Evolutionary conservation across 1,140 invertebrate genomes (phyloP), one percentile per base, ranked within the genome.

Genomic region (Euglossa dilemma): DNA sequence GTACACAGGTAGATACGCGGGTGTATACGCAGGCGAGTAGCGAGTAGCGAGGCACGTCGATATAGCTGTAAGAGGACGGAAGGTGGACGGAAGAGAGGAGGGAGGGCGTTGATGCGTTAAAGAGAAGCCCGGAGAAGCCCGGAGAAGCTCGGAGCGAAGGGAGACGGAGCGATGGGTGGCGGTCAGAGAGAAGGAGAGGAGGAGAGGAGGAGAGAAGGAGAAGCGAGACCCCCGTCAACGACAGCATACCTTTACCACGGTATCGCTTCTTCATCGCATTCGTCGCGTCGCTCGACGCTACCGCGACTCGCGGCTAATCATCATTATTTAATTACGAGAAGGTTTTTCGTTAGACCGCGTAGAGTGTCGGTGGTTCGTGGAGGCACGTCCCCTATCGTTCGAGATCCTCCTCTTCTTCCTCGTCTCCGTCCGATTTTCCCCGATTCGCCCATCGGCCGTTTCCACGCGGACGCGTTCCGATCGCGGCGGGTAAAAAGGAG

Each of bases 241-340:
- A 90, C 89, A 90, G 83, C 89, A 86, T 90, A 84, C 89, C 87
- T 85, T 80, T 64, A 64, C 82, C 83, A 84, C 81, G 86, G 86
- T 91, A 91, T 92, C 91, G 88, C 82, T 91, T 92, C 90, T 92
- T 92, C 89, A 90, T 89, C 91, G 91, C 90, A 92, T 92, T 92
- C 90, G 86, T 90, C 90, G 90, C 89, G 86, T 89, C 83, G 87
- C 81, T 91, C 83, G 89, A 90, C 83, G 89, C 89, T 89, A 83
- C 84, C 84, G 78, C 85, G 64, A 79, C 64, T 82, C 77, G 67
- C 79, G 80, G 87, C 89, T 92, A 92, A 92, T 92, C 89, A 91
- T 90, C 88, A 88, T 91, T 92, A 91, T 92, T 92, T 91, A 93
- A 92, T 92, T 89, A 91, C 84, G 70, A 86, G 88, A 83, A 80